Evolutionary conservation across 2,113 vertebrate species (phyloP).

Genomic region (Dissostichus mawsoni): DNA sequence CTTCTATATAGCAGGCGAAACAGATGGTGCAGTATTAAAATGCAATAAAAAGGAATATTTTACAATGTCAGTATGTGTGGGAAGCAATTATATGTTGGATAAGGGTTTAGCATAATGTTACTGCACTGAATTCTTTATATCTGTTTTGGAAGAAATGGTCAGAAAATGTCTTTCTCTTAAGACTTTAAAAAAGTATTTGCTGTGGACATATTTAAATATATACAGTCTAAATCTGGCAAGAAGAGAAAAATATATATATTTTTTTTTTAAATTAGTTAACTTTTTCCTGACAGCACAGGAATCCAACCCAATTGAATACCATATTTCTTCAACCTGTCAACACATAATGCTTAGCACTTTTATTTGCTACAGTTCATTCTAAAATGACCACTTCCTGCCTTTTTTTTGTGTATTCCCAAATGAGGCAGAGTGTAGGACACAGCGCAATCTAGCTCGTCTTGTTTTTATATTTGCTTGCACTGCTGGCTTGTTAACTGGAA

Average conservation of each 20-base stretch:
- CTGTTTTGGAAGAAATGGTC: neutral
- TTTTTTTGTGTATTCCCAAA: slow-evolving; percentile 9
- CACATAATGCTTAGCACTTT: neutral
- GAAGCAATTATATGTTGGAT: neutral
- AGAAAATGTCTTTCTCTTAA: neutral
- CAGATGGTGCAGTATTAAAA: neutral
- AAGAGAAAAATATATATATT: slow-evolving; percentile 13
- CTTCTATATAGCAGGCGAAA: neutral
- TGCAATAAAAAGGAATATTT: slow-evolving; percentile 1
- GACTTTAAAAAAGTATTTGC: slow-evolving; percentile 4
- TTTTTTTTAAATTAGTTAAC: neutral
- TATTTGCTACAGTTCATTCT: neutral
- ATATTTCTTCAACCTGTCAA: neutral
- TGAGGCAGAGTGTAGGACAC: neutral
- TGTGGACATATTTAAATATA: slow-evolving; percentile 22
- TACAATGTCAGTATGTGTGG: slow-evolving; percentile 14
- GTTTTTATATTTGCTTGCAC: slow-evolving; percentile 1
- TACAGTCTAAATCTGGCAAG: slow-evolving; percentile 6
- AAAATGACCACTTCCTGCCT: neutral
- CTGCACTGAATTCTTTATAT: slow-evolving; percentile 1
- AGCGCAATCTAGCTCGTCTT: neutral
- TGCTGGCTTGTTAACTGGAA: slow-evolving; percentile 29
- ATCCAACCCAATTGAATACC: neutral
- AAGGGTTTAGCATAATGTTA: slow-evolving; percentile 5
- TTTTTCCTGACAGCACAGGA: neutral